Conservation (phyloP, 2,797 vertebrate species). For the Clarias fuscus region DNA sequence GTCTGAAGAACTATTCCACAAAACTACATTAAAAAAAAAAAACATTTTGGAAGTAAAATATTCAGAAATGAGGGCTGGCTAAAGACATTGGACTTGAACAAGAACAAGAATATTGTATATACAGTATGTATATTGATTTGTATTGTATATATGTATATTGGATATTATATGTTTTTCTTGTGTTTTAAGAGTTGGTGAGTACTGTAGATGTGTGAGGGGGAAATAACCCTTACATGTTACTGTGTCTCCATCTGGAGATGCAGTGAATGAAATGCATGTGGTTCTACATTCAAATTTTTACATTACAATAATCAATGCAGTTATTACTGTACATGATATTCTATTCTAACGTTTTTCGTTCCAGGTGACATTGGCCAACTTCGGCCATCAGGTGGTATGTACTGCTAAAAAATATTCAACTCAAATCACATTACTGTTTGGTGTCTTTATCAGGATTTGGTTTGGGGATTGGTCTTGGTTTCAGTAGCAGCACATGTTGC, state of each 20-base stretch:
- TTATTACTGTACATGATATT: background rate
- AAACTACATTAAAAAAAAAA: too few species aligned
- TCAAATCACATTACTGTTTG: slow-evolving; percentile 5
- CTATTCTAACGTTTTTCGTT: background rate
- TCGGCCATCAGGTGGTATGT: slow-evolving; percentile 4
- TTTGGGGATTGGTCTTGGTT: slow-evolving; percentile 40
- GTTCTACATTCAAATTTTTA: background rate
- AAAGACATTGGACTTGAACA: too few species aligned
- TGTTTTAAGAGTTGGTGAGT: slow-evolving; percentile 53
- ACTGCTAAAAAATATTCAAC: background rate
- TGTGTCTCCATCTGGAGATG: slow-evolving; percentile 57
- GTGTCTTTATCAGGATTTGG: slow-evolving; percentile 43
- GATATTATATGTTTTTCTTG: background rate
- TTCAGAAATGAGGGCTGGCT: too few species aligned
- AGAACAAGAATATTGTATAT: background rate
- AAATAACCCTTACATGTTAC: background rate
- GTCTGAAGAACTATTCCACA: too few species aligned
- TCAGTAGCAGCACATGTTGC: slow-evolving; percentile 31
- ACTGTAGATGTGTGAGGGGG: background rate
- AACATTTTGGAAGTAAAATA: too few species aligned
- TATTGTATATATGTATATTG: background rate
- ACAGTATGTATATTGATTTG: too few species aligned
- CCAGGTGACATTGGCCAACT: background rate
- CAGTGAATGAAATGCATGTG: slow-evolving; percentile 13
- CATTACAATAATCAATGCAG: background rate